Evolutionary conservation across 2,888 invertebrate genomes (phyloP), one percentile per base, ranked within the genome.

Genomic region (Lasioglossum zephyrum): DNA sequence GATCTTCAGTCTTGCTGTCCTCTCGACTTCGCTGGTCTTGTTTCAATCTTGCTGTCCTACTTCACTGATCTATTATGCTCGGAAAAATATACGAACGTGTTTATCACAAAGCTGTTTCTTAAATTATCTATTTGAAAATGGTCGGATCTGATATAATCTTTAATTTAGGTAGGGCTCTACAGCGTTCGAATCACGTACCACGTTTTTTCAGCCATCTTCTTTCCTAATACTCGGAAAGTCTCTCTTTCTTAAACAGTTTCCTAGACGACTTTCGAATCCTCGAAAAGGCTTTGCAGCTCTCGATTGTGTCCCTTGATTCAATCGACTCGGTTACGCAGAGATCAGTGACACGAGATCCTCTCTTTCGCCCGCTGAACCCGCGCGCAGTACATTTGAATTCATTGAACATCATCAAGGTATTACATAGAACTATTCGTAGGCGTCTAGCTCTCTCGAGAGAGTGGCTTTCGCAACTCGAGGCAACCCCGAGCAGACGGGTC

Each of bases 371-470:
- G 63, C 22, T 47, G 36, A n/a, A 16, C 66, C 49, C 49, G 60
- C 60, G 31, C 63, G 9, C 41, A 36, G 73, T 39, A 36, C 75
- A 75, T 72, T 85, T 85, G 75, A 78, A 85, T 85, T 75, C 78
- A 78, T 75, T 82, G 83, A 83, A 66, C 78, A 76, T 76, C 79
- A 76, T 83, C 73, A 73, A 73, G 72, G 83, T 83, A 85, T 83
- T 85, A 44, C 44, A 44, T 44, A 73, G 47, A 85, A 76, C 66
- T 83, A 83, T 83, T 49, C 78, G 85, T 79, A 53, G 76, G 85
- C 57, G 78, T 39, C 44, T 47, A 1, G 39, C 47, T 47, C 44
- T 73, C 70, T 36, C 66, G 8, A 2, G 66, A n/a, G 70, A 39
- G 75, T 4, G 31, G 63, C 44, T 79, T 74, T 72, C 69, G 66